Evolutionary conservation across 2,113 vertebrate species (phyloP).

Genomic region (Phrynosoma platyrhinos): DNA sequence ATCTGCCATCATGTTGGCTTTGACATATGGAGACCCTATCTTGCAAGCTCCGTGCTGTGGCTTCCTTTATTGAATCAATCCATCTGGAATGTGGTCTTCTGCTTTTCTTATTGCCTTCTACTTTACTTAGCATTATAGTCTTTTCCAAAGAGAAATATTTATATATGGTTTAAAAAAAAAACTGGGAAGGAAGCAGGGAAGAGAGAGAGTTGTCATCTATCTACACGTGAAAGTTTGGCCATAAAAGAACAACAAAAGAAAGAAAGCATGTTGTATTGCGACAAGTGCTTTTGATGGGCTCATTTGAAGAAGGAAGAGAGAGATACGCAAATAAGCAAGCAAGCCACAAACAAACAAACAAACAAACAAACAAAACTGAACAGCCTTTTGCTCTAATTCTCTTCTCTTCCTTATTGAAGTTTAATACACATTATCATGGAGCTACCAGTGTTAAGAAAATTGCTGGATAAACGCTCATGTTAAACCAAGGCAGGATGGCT

Average conservation of each 20-base stretch:
- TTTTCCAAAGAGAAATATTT: not conserved
- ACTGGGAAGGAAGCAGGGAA: too few relatives aligned
- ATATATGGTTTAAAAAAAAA: not conserved
- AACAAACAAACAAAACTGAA: slow-evolving; percentile 12
- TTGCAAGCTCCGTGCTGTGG: too few relatives aligned
- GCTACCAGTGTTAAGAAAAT: slow-evolving; percentile 69
- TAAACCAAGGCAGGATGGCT: slow-evolving; percentile 62
- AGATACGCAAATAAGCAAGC: not conserved
- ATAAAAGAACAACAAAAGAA: slow-evolving; percentile 33
- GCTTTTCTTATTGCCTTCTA: too few relatives aligned
- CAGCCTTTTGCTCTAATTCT: slow-evolving; percentile 11
- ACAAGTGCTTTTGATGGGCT: not conserved
- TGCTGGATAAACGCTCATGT: slow-evolving; percentile 74
- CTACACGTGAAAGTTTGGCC: slow-evolving; percentile 20
- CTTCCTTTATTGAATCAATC: too few relatives aligned
- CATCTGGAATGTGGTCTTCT: too few relatives aligned
- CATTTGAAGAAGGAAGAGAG: slow-evolving; percentile 30
- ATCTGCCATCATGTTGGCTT: too few relatives aligned
- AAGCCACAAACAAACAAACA: not conserved
- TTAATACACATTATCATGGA: slow-evolving; percentile 50
- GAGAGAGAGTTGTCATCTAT: slow-evolving; percentile 30
- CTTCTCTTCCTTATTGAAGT: slow-evolving; percentile 46
- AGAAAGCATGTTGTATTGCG: not conserved
- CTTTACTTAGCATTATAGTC: too few relatives aligned
- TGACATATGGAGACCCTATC: too few relatives aligned